Base-by-base conservation (phyloP, 2,113 vertebrate genomes). In the Indicator maculatus region DNA sequence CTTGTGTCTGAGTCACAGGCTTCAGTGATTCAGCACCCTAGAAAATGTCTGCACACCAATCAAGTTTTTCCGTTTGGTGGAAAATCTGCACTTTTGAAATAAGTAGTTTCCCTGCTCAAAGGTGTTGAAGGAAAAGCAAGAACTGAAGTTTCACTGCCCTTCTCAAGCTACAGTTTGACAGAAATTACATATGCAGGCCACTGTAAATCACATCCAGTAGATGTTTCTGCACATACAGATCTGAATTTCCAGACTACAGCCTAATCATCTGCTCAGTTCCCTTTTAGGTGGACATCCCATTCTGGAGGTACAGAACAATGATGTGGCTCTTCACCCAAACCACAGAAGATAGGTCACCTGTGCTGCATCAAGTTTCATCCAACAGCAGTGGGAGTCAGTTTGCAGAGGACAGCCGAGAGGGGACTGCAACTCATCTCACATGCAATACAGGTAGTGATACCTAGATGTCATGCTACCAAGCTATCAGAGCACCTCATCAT, bases 301-400 rank as follows among this genome's bases (percentile, higher is more conserved):
- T 18, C 69, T 56, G 13, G 27, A 84, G 11, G 24, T 20, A 50
- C 5, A 64, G 11, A 63, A 21, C 19, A 53, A 36, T 28, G 21
- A 33, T 26, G 8, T 11, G 7, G 50, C 11, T 88, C 50, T 77
- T 84, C 33, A 89, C 18, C 50, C 74, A 69, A 90, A 73, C 11
- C 23, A 33, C 52, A 41, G 36, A 39, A 1, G 1, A 89, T 63
- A 38, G 0, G 0, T 33, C 70, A 70, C 7, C 70, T 23, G 3
- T 21, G 45, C 30, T 84, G 56, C 31, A 66, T 41, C 5, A 0
- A 27, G 18, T 27, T 80, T 38, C 53, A 33, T 26, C 16, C 66
- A 86, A 56, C 6, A 85, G 61, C 82, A 86, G 23, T 7, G 38
- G 15, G 23, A 71, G 31, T 1, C 1, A 3, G 30, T 55, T 64